phyloP scores from a whole-genome alignment of 2,888 invertebrate species.

The Gandaritis pyraliata region DNA sequence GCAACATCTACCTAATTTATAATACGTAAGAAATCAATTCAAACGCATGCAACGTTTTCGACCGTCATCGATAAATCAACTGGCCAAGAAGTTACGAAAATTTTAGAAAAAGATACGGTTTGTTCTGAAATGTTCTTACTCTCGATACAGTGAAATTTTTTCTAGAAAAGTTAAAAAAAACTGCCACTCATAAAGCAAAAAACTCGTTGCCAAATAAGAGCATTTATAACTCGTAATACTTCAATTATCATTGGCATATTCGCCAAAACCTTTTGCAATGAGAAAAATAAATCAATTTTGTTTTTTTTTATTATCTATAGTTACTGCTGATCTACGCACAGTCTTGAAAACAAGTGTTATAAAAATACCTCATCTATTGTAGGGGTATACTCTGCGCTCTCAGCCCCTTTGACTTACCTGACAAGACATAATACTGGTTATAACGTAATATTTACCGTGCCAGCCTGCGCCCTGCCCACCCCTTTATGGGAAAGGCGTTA shows the following conservation, averaged over 20 bases:
- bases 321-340: too few species aligned
- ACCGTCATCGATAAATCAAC: constrained; percentile 41
- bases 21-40: constrained; percentile 42
- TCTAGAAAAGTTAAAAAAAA: too few species aligned
- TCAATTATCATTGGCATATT: too few species aligned
- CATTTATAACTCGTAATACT: too few species aligned
- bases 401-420: constrained; percentile 32
- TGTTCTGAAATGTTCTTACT: background rate
- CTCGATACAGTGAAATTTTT: too few species aligned
- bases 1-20: constrained; percentile 26
- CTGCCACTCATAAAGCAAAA: too few species aligned
- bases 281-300: too few species aligned
- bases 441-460: constrained; percentile 51
- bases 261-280: too few species aligned
- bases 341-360: too few species aligned
- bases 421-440: constrained; percentile 48
- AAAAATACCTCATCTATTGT: constrained; percentile 1
- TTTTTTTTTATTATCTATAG: too few species aligned
- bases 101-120: background rate
- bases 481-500: constrained; percentile 51
- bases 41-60: constrained; percentile 39
- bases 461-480: constrained; percentile 45
- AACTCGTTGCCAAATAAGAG: too few species aligned
- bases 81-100: constrained; percentile 21
- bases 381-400: background rate